Base-by-base conservation (phyloP, 1,140 invertebrate species). In the Atopsyche davidsoni region DNA sequence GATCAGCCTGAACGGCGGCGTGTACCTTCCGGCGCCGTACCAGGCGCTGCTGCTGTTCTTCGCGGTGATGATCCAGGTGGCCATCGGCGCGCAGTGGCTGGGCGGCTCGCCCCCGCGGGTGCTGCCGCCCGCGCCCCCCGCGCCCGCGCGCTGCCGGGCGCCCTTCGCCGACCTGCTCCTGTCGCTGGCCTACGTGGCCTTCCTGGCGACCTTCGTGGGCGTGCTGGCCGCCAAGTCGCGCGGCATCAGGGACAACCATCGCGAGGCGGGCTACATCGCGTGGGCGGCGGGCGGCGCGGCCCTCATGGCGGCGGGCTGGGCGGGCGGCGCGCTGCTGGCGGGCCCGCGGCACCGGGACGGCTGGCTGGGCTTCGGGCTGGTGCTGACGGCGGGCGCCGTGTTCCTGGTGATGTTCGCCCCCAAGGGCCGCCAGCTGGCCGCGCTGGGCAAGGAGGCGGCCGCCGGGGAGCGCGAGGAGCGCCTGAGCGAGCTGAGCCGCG, bases 341-440 rank as follows among this genome's bases (percentile, higher is more conserved):
- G 80, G 80, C 23, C 85, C 88, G 55, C 72, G 80, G 39, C 84
- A 87, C 60, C 81, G 85, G 39, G 91, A 95, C 64, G 89, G 87
- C 1, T 92, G 89, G 69, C 75, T 93, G 1, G 90, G 88, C 1
- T 92, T 89, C 60, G 92, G 92, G 0, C 71, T 95, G 13, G 78
- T 92, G 9, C 78, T 83, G 21, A 92, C 87, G 4, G 83, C 89
- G 19, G 79, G 84, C 1, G 79, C 92, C 7, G 82, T 93, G 9
- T 92, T 96, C 64, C 76, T 93, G 36, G 80, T 92, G 9, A 94
- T 96, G 90, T 96, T 96, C 68, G 83, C 93, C 67, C 90, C 92
- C 2, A 94, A 94, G 72, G 88, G 88, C 31, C 76, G 92, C n/a
- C 89, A 93, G 57, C 67, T 95, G 61, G 89, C 90, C 0, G 91